Base-by-base conservation (phyloP, 2,888 invertebrate species). In the Chymomyza procnemis region DNA sequence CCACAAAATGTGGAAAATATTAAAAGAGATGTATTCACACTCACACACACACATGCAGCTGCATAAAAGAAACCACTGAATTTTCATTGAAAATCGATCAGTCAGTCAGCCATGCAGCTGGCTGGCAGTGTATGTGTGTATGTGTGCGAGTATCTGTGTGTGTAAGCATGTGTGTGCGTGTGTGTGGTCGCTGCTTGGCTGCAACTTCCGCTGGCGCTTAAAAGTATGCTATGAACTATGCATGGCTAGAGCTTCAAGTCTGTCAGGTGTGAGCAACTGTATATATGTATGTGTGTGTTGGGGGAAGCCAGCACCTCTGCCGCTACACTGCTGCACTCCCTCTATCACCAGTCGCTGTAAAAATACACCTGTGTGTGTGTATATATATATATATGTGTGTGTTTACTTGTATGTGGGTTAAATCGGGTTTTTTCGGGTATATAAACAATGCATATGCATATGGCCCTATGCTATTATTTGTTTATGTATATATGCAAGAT, bases 61-160 rank as follows among this genome's bases (percentile, higher is more conserved):
- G 66, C 62, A 75, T 70, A 66, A 74, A 69, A 75, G 72, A 73
- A 57, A 85, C 76, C 84, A 74, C 76, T 83, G 86, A 85, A 81
- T 83, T 81, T 85, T 72, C 83, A 85, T 85, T 80, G 80, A 78
- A 81, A 78, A 85, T 85, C 86, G 74, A 85, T 85, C 86, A 80
- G 63, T 74, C 73, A 73, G 62, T 22, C 56, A 59, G 48, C 21
- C 22, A 30, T 64, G 47, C 55, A 22, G 54, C 41, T 59, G n/a
- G n/a, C n/a, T n/a, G n/a, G n/a, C n/a, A n/a, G 50, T 41, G 52
- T 46, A 19, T 26, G 19, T 48, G 22, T 48, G 19, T 19, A 19
- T 19, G 21, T 54, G 18, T 46, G 41, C 22, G 9, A 9, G 34
- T 34, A 12, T 4, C 8, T 34, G 34, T 41, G 34, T 41, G 12